Percentiles rank a stretch among this genome's conserved stretches.
These are phyloP conservation scores for Benitochromis conjunctus DNA, from an alignment of 2,113 vertebrate species.

Conservation along the genomic window DNA sequence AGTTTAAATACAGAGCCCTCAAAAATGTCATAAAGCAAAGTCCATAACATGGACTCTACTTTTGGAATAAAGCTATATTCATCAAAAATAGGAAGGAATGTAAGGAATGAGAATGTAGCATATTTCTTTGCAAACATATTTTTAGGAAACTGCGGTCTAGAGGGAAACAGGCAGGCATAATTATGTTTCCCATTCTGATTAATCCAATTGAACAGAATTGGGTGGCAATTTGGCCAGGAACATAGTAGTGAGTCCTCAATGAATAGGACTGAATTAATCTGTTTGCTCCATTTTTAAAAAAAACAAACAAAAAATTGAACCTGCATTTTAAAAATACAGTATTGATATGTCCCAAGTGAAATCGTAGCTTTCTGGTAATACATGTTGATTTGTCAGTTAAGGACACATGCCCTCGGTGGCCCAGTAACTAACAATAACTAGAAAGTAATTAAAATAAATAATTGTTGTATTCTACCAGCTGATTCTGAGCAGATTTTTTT, in stretches of 20 bases:
- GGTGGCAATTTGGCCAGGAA: not conserved
- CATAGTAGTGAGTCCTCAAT: not conserved
- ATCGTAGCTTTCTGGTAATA: not conserved
- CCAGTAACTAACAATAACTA: not conserved
- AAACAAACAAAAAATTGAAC: not conserved
- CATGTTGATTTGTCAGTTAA: not conserved
- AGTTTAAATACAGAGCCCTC: too few species aligned
- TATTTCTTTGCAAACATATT: not conserved
- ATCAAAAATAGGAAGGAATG: not conserved
- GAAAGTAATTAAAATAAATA: not conserved
- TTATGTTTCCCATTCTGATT: not conserved
- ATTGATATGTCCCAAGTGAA: not conserved
- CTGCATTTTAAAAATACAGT: not conserved
- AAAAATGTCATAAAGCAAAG: not conserved
- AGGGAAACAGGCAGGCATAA: not conserved
- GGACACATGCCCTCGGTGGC: not conserved
- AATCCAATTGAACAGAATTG: not conserved
- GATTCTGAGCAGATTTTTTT: not conserved
- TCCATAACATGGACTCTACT: not conserved
- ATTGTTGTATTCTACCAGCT: not conserved
- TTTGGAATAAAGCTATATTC: not conserved
- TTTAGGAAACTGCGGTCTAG: not conserved
- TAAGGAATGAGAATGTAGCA: not conserved
- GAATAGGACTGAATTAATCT: not conserved
- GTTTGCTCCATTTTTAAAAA: not conserved